Percentiles rank a stretch among this genome's conserved stretches.
Conservation (phyloP, 2,888 invertebrate genomes). For the Hirtodrosophila duncani region DNA sequence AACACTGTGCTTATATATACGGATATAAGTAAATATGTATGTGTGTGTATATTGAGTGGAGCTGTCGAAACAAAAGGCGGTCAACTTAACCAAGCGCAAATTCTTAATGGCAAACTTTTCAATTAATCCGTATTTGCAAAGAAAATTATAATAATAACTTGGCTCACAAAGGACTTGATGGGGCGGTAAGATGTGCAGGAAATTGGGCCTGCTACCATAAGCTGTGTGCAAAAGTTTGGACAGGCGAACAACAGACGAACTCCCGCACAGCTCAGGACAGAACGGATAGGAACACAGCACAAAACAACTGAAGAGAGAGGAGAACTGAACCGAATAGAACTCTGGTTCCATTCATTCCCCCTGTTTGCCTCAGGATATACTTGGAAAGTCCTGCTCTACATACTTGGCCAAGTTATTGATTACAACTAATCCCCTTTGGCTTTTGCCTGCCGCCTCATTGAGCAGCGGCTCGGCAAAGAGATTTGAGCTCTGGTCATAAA, state of each 20-base stretch:
- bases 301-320: too few species aligned
- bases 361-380: too few species aligned
- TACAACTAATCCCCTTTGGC: slow-evolving; percentile 72
- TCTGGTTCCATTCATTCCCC: background rate
- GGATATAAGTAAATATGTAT: background rate
- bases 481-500: slow-evolving; percentile 60
- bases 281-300: background rate
- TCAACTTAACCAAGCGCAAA: slow-evolving; percentile 62
- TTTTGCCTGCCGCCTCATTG: slow-evolving; percentile 71
- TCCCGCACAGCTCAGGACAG: slow-evolving; percentile 14
- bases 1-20: background rate
- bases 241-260: slow-evolving; percentile 54
- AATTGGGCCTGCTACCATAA: slow-evolving; percentile 33
- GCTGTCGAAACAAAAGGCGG: slow-evolving; percentile 29
- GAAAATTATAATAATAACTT: slow-evolving; percentile 67
- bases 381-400: slow-evolving; percentile 15
- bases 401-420: slow-evolving; percentile 64
- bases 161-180: slow-evolving; percentile 15
- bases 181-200: slow-evolving; percentile 12
- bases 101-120: slow-evolving; percentile 69
- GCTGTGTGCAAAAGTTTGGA: slow-evolving; percentile 55
- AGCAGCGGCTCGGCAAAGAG: slow-evolving; percentile 47
- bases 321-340: too few species aligned
- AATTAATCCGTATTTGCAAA: slow-evolving; percentile 67
- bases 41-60: slow-evolving; percentile 6